Conservation (phyloP, 2,797 vertebrate genomes). For the Xenops minutus region DNA sequence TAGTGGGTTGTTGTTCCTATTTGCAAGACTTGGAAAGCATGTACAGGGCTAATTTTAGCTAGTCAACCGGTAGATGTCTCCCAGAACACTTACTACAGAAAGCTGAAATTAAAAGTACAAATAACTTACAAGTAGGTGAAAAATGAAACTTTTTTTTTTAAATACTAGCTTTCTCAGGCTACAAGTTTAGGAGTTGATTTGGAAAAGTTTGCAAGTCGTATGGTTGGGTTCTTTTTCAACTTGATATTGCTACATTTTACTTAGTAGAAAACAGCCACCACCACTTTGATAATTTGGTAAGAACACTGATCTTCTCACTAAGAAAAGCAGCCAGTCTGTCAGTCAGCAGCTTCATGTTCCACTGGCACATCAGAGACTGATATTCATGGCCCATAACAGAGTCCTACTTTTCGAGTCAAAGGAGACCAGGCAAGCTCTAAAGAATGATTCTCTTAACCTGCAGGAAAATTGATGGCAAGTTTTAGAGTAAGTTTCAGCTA, state of each 20-base stretch:
- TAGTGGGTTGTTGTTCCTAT: background rate
- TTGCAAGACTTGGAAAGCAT: background rate
- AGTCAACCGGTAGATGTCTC: slow-evolving; percentile 46
- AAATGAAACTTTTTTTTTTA: background rate
- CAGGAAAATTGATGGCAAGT: background rate
- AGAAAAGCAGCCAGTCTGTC: background rate
- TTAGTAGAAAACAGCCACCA: background rate
- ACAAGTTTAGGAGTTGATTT: background rate
- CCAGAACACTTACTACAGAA: background rate
- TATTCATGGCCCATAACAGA: background rate
- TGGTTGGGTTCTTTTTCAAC: background rate
- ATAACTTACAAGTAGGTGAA: background rate
- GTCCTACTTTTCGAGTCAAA: background rate
- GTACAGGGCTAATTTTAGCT: background rate
- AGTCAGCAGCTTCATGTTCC: background rate
- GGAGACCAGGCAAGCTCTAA: background rate
- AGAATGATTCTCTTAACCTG: background rate
- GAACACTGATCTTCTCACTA: background rate
- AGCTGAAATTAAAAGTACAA: background rate
- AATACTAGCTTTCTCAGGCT: background rate
- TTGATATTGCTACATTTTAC: background rate
- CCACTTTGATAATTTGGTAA: background rate
- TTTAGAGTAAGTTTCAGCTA: background rate
- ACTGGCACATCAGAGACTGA: background rate
- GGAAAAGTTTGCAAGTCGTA: background rate